A percentile compares a stretch with the other conserved stretches of the same genome.
Evolutionary conservation across 2,113 vertebrate species (phyloP).

Genomic region (Cyrtonyx montezumae): DNA sequence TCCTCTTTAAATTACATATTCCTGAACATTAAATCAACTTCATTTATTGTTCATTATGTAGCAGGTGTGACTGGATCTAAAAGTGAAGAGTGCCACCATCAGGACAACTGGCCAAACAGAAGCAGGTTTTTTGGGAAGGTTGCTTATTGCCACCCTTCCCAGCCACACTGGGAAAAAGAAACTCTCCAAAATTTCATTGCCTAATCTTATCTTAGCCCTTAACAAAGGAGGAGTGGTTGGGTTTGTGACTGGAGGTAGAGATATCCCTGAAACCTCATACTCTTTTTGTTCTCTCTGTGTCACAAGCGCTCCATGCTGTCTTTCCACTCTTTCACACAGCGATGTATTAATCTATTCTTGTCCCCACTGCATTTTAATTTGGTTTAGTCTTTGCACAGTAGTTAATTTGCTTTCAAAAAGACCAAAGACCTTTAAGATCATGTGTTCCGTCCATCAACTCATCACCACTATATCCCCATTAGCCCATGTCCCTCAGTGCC

Average conservation of each 20-base stretch:
- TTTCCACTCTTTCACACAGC: neutral
- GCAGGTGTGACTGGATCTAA: slow-evolving; percentile 6
- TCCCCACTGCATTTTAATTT: neutral
- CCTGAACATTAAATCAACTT: neutral
- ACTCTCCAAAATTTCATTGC: neutral
- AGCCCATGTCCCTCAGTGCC: too few species aligned
- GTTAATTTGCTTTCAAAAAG: neutral
- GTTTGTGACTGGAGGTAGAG: neutral
- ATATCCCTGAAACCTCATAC: neutral
- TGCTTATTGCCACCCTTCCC: neutral
- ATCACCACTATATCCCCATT: too few species aligned
- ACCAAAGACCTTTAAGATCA: too few species aligned
- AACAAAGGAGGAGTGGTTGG: neutral
- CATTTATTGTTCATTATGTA: neutral
- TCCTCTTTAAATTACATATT: neutral
- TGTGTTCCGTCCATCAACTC: too few species aligned
- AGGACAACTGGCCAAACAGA: neutral
- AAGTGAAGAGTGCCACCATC: slow-evolving; percentile 59
- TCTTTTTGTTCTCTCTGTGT: neutral
- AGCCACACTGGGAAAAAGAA: neutral
- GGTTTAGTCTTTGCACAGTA: neutral
- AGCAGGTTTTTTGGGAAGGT: neutral
- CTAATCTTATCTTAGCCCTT: neutral
- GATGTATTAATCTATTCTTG: neutral
- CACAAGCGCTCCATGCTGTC: neutral